Conservation (phyloP, 2,888 invertebrate genomes). For the Hymenopus coronatus region DNA sequence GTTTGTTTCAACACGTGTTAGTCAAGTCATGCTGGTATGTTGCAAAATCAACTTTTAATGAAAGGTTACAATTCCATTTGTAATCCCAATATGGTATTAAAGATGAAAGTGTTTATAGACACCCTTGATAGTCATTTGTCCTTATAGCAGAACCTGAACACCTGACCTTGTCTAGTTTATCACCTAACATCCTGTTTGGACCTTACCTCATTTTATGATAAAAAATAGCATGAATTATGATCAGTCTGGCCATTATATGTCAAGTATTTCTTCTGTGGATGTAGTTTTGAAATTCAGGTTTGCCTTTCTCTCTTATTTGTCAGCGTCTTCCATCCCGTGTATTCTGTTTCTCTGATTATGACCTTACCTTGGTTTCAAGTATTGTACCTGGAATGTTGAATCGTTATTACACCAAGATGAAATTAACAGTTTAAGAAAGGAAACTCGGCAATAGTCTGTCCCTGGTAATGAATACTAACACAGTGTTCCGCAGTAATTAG, state of each 20-base stretch:
- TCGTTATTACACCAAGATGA: too few species aligned
- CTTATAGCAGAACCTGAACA: background rate
- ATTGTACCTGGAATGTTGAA: too few species aligned
- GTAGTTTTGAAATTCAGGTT: too few species aligned
- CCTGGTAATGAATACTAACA: too few species aligned
- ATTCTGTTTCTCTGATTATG: too few species aligned
- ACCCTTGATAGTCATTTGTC: background rate
- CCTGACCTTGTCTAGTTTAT: background rate
- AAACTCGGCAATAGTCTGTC: too few species aligned
- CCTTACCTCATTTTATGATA: background rate
- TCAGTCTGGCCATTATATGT: background rate
- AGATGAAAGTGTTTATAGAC: background rate
- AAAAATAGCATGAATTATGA: background rate
- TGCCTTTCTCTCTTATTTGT: too few species aligned
- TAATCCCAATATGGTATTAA: background rate
- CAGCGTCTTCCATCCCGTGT: too few species aligned
- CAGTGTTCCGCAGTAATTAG: too few species aligned
- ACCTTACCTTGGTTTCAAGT: too few species aligned
- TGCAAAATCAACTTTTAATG: background rate
- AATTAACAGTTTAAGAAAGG: too few species aligned
- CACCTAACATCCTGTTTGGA: background rate
- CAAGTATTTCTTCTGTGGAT: background rate
- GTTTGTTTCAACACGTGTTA: background rate
- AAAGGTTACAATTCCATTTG: background rate
- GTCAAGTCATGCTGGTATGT: background rate